phyloP scores from a whole-genome alignment of 2,888 invertebrate species.

The Caenorhabditis becei region DNA sequence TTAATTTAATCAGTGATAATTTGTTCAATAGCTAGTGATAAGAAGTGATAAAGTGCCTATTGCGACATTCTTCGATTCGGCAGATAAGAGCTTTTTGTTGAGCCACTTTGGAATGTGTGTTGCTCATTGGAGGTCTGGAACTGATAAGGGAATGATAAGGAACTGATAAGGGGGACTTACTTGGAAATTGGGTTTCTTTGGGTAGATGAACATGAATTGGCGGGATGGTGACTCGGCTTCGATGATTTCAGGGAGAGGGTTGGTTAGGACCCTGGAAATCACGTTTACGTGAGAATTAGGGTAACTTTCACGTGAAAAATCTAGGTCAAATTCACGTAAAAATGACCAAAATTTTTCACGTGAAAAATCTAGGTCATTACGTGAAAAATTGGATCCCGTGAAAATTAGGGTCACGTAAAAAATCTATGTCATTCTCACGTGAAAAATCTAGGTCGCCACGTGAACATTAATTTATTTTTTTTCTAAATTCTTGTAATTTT shows the following conservation, averaged over 20 bases:
- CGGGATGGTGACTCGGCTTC: constrained; percentile 35
- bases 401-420: too few species aligned
- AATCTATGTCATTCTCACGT: too few species aligned
- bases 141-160: not conserved
- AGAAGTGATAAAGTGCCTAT: not conserved
- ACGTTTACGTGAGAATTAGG: too few species aligned
- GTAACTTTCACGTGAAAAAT: too few species aligned
- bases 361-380: too few species aligned
- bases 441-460: too few species aligned
- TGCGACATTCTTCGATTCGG: constrained; percentile 53
- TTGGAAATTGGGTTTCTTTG: constrained; percentile 47
- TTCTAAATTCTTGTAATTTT: not conserved
- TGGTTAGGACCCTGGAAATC: constrained; percentile 32
- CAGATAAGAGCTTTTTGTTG: constrained; percentile 59
- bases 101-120: constrained; percentile 44
- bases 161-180: constrained; percentile 6
- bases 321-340: too few species aligned
- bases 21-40: not conserved
- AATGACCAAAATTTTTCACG: too few species aligned
- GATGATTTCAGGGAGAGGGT: constrained; percentile 13
- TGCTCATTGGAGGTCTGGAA: constrained; percentile 22
- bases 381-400: too few species aligned
- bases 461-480: too few species aligned
- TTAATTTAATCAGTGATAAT: constrained; percentile 5
- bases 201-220: constrained; percentile 59